A percentile compares a stretch with the other conserved stretches of the same genome.
These are phyloP conservation scores for Drosophila nr. medialis DNA, from an alignment of 2,888 invertebrate species.

Conservation along the genomic window DNA sequence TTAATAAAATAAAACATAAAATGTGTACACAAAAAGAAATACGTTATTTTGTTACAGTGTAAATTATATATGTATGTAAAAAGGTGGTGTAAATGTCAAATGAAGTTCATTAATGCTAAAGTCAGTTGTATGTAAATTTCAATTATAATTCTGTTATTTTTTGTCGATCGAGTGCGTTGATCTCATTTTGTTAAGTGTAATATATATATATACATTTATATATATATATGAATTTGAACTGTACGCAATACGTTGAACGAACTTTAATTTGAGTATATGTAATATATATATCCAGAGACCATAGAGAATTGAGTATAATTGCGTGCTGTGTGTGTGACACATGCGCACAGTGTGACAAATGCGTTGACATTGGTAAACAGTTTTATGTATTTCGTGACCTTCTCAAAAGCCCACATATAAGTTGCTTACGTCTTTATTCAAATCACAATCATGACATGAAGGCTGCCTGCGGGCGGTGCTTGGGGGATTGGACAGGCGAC, in stretches of 20 bases:
- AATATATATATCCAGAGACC: not conserved
- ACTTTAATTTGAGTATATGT: slow-evolving; percentile 42
- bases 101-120: slow-evolving; percentile 28
- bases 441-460: slow-evolving; percentile 43
- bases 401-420: slow-evolving; percentile 38
- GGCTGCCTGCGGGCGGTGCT: slow-evolving; percentile 10
- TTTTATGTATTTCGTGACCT: slow-evolving; percentile 34
- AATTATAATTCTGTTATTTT: slow-evolving; percentile 33
- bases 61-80: slow-evolving; percentile 6
- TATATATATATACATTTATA: not conserved
- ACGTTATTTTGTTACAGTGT: slow-evolving; percentile 22
- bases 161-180: slow-evolving; percentile 43
- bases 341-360: slow-evolving; percentile 41
- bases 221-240: slow-evolving; percentile 11
- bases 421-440: slow-evolving; percentile 63
- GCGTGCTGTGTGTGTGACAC: not conserved
- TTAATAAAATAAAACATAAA: slow-evolving; percentile 34
- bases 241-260: slow-evolving; percentile 69
- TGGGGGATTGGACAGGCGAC: slow-evolving; percentile 9
- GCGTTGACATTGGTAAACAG: slow-evolving; percentile 58
- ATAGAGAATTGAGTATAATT: slow-evolving; percentile 9
- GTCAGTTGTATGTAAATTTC: slow-evolving; percentile 12
- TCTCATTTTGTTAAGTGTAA: slow-evolving; percentile 21
- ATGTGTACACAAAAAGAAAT: slow-evolving; percentile 1
- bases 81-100: slow-evolving; percentile 24